phyloP scores from a whole-genome alignment of 2,888 invertebrate genomes.

The Ormyrus pomaceus region DNA sequence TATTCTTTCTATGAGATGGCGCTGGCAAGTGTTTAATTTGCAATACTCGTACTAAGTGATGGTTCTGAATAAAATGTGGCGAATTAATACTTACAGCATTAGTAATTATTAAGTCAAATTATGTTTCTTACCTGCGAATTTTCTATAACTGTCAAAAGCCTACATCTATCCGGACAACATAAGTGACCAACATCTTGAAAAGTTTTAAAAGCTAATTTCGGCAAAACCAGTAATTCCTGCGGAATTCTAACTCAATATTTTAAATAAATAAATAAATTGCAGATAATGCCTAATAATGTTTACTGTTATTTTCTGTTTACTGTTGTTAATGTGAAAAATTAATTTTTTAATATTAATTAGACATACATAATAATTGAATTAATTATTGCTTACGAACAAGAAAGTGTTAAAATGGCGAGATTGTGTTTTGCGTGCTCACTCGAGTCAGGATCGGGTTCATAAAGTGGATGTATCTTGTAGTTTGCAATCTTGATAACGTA shows the following conservation, averaged over 20 bases:
- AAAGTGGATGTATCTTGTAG: constrained; percentile 62
- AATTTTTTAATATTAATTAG: background rate
- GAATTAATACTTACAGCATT: background rate
- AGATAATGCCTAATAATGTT: background rate
- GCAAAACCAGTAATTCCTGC: constrained; percentile 43
- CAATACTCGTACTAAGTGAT: constrained; percentile 53
- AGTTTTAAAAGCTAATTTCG: constrained; percentile 57
- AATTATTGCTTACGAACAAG: constrained; percentile 59
- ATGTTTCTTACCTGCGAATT: constrained; percentile 13
- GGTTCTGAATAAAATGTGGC: constrained; percentile 57
- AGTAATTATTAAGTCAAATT: background rate
- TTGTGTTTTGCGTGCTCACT: constrained; percentile 57
- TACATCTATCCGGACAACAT: constrained; percentile 61
- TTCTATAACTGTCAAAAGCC: constrained; percentile 45
- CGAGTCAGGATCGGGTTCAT: constrained; percentile 58
- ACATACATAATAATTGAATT: constrained; percentile 21
- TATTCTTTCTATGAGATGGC: constrained; percentile 53
- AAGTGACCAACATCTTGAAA: constrained; percentile 62
- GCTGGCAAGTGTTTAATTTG: constrained; percentile 58
- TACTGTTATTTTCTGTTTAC: no score
- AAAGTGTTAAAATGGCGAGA: constrained; percentile 61
- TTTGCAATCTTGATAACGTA: constrained; percentile 61
- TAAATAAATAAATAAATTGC: background rate
- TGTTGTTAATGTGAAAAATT: background rate
- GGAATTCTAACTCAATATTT: constrained; percentile 56